A percentile compares a stretch with the other conserved stretches of the same genome.
Evolutionary conservation across 2,113 vertebrate species (phyloP).

Genomic region (Aramus guarauna): DNA sequence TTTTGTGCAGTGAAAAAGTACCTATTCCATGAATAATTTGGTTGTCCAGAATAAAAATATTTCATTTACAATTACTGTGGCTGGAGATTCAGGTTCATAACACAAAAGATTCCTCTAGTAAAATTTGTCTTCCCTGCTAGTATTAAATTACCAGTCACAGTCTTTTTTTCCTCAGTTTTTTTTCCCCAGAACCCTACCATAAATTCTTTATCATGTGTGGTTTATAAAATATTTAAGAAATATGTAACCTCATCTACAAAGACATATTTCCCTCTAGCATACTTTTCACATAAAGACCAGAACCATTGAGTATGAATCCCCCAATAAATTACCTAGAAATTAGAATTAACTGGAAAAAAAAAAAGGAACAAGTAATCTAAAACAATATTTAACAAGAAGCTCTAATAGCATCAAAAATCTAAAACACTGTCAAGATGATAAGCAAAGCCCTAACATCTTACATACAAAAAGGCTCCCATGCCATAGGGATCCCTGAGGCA

Average conservation of each 20-base stretch:
- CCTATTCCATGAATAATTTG: background rate
- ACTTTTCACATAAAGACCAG: background rate
- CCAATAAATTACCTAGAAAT: background rate
- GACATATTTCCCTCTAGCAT: background rate
- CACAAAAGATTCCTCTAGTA: background rate
- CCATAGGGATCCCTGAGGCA: background rate
- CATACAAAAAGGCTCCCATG: background rate
- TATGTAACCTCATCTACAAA: background rate
- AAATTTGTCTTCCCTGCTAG: background rate
- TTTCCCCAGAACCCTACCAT: background rate
- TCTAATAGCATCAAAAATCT: background rate
- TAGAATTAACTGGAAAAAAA: background rate
- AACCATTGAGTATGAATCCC: background rate
- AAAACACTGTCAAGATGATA: background rate
- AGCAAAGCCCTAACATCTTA: background rate
- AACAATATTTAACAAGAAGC: background rate
- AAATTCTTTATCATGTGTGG: background rate
- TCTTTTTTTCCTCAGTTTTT: background rate
- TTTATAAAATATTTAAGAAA: background rate
- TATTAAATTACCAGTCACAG: background rate
- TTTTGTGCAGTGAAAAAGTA: background rate
- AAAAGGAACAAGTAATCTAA: background rate
- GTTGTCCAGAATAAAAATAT: background rate
- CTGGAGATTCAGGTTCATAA: background rate
- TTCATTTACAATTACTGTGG: background rate